These are phyloP conservation scores for Diadumene lineata DNA, from an alignment of 92 coral and sea anemone species.

Conservation along the genomic window DNA sequence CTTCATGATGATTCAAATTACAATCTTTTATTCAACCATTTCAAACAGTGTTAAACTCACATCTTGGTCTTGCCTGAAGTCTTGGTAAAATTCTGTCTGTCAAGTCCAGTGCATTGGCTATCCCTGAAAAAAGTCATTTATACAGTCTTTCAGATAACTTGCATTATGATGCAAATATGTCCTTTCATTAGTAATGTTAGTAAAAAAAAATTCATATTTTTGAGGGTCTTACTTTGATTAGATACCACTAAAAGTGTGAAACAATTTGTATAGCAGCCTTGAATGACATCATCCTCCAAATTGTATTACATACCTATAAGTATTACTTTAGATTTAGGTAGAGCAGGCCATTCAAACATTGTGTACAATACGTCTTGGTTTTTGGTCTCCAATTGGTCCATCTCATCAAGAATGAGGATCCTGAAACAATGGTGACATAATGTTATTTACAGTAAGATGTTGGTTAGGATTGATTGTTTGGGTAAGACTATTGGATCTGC, in stretches of 20 bases:
- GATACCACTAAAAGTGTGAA: too few species aligned
- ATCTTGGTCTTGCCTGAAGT: constrained; percentile 91
- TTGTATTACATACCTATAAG: constrained; percentile 60
- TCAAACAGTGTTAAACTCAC: constrained; percentile 49
- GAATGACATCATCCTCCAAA: neutral
- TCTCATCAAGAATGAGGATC: constrained; percentile 89
- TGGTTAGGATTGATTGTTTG: too few species aligned
- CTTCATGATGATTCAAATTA: too few species aligned
- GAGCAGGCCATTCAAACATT: constrained; percentile 98
- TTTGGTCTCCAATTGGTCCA: constrained; percentile 94
- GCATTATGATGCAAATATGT: neutral
- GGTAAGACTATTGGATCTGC: too few species aligned
- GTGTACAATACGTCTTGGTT: constrained; percentile 93
- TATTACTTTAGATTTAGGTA: constrained; percentile 79
- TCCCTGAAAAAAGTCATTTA: constrained; percentile 45
- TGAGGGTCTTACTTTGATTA: too few species aligned
- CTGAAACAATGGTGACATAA: constrained; percentile 29
- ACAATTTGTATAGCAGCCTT: neutral
- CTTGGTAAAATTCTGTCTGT: constrained; percentile 97
- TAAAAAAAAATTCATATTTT: too few species aligned
- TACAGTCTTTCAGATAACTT: too few species aligned
- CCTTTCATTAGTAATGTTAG: neutral
- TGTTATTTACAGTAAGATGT: neutral
- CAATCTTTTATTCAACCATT: too few species aligned
- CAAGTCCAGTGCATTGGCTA: constrained; percentile 97